Evolutionary conservation across 2,113 vertebrate genomes (phyloP), one percentile per base, ranked within the genome.

Genomic region (Abramis brama): DNA sequence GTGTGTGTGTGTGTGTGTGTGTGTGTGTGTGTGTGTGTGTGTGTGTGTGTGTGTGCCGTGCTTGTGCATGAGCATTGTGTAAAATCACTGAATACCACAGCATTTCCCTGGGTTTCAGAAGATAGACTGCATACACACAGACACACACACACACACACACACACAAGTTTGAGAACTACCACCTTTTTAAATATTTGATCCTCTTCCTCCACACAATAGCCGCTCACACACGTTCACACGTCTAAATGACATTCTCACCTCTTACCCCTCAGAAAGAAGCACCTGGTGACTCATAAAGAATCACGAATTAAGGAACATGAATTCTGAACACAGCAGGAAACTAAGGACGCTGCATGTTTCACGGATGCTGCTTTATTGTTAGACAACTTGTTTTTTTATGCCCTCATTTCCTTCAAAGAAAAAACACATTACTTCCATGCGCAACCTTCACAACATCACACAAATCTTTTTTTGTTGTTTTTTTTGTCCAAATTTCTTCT

Each of bases 171-270:
- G 79, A 13, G 68, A 80, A 82, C 11, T 50, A 25, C 50, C 47
- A 33, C 47, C 78, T 66, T 47, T 66, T 45, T 84, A 89, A 85
- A 89, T 87, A 85, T 87, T 87, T 86, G 64, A 86, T 59, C 60
- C 47, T 55, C 25, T 75, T 11, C 21, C 2, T 23, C 47, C 52
- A 13, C 43, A 12, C 64, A 47, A 57, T 11, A 30, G 43, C 39
- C 11, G 0, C 36, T 43, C 43, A 52, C 25, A 33, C 66, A 74
- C 66, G 10, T 71, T 60, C 52, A 33, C 78, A 64, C 30, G 47
- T 79, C 12, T 83, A 59, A 86, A 84, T 70, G 68, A 71, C 43
- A 47, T 45, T 12, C 25, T 57, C 59, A 68, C 70, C 47, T 9
- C 27, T 59, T 50, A 68, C 60, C 59, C 50, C 62, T 66, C 15